Conservation (phyloP, 64 coral and sea anemone species). For the Pocillopora damicornis region DNA sequence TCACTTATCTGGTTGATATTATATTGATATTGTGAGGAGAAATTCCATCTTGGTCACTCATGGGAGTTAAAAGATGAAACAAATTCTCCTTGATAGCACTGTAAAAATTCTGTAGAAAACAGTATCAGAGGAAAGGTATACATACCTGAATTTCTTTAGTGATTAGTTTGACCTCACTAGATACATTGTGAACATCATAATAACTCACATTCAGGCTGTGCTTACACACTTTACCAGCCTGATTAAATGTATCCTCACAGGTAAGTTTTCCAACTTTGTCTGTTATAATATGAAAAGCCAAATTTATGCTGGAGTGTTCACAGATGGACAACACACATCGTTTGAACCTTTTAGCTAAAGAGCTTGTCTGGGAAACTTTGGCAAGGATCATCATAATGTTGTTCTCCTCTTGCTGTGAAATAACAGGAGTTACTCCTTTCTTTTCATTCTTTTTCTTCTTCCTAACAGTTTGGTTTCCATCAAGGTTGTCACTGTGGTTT, state of each 20-base stretch:
- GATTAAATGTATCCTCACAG: conserved; percentile 27
- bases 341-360: conserved; percentile 30
- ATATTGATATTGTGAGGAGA: too few species aligned
- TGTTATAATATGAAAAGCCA: conserved; percentile 32
- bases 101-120: neutral
- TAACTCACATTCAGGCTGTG: conserved; percentile 38
- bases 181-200: conserved; percentile 44
- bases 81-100: too few species aligned
- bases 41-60: too few species aligned
- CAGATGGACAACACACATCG: conserved; percentile 43
- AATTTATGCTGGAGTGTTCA: neutral
- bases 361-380: conserved; percentile 30
- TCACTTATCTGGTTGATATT: too few species aligned
- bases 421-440: neutral
- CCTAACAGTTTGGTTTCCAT: neutral
- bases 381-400: conserved; percentile 44
- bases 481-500: neutral
- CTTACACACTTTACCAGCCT: conserved; percentile 10
- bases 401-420: neutral
- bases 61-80: too few species aligned
- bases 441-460: neutral
- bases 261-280: conserved; percentile 32
- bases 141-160: conserved; percentile 64
- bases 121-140: neutral
- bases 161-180: conserved; percentile 52